These are phyloP conservation scores for Bombycilla garrulus DNA, from an alignment of 2,113 vertebrate species.

Conservation along the genomic window DNA sequence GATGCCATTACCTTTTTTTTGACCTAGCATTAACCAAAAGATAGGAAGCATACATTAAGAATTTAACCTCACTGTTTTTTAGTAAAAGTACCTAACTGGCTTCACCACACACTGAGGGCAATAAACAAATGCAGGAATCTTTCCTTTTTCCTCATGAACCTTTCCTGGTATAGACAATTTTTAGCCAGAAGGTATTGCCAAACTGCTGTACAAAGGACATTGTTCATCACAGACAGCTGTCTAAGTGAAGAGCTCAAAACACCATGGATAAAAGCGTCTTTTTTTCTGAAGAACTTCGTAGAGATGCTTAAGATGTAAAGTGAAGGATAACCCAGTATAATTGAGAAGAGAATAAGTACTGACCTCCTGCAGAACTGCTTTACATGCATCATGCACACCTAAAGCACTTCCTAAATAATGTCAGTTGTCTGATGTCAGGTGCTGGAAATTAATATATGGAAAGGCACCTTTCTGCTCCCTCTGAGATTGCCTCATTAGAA, in stretches of 20 bases:
- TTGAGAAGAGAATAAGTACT: neutral
- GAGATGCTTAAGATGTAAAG: conserved; percentile 1
- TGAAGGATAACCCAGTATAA: neutral
- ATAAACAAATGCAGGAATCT: neutral
- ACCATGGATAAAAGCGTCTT: neutral
- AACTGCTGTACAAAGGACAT: neutral
- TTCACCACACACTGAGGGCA: neutral
- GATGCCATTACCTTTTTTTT: neutral
- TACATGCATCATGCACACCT: neutral
- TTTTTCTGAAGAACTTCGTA: neutral
- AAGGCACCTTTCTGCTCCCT: neutral
- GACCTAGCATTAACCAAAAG: neutral
- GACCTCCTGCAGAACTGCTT: neutral
- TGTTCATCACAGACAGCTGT: neutral
- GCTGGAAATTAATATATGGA: neutral
- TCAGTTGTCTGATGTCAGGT: neutral
- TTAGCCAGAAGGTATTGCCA: neutral
- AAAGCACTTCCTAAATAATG: neutral
- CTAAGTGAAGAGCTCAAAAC: neutral
- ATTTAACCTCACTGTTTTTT: neutral
- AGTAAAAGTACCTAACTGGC: neutral
- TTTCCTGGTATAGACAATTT: neutral
- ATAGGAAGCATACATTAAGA: neutral
- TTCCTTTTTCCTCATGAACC: neutral
- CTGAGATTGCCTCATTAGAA: neutral